Base-by-base conservation (phyloP, 2,888 invertebrate genomes). In the Acleris cristana region DNA sequence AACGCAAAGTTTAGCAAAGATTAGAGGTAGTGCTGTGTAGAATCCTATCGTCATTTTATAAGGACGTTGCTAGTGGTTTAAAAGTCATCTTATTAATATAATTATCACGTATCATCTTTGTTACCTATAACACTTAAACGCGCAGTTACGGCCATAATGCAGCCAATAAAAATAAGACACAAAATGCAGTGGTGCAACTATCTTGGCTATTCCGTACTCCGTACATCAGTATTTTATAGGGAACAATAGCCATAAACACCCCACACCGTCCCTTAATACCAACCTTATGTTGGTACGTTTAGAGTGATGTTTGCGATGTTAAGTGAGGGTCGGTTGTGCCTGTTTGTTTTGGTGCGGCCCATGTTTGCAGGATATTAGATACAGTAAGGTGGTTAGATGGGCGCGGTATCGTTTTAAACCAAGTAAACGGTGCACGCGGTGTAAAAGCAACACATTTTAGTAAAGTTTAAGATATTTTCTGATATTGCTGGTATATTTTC, bases 401-500 rank as follows among this genome's bases (percentile, higher is more conserved):
- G 45, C 45, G n/a, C 45, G 45, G n/a, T 45, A 45, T 45, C 45
- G 45, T n/a, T 5, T n/a, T 45, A n/a, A 45, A n/a, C 45, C 45
- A 12, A 45, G 45, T 34, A 6, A 16, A 4, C 45, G 44, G 23
- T 23, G 23, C 23, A 23, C 23, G 23, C 23, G 26, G n/a, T n/a
- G 45, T n/a, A n/a, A 45, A 45, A n/a, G 45, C 45, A n/a, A 45
- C 45, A 45, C n/a, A 45, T 45, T 45, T 45, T 45, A 44, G 44
- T 44, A n/a, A 45, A n/a, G 4, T 45, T 45, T 45, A 45, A 45
- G 14, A 16, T 16, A 16, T 14, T 45, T 45, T 6, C n/a, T n/a
- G 16, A 45, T 45, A 34, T 34, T 34, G 34, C 10, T 34, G 10
- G 34, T 10, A 34, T 34, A 34, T 34, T 34, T 34, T 34, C 34